Evolutionary conservation across 2,888 invertebrate species (phyloP), one percentile per base, ranked within the genome.

Genomic region (Diarsia rubi): DNA sequence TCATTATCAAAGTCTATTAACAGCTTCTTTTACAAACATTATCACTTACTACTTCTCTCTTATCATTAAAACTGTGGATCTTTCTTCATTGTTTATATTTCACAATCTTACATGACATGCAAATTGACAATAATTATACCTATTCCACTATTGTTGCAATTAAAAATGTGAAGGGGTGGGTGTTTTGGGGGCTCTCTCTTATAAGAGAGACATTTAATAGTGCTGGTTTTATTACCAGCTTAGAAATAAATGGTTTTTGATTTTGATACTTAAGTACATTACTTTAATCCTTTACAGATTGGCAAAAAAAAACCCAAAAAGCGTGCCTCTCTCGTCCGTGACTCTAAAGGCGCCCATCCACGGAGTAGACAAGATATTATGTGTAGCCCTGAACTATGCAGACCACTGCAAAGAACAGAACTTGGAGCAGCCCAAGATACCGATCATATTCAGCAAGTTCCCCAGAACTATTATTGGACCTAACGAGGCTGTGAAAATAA

Each of bases 381-480:
- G 99, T 90, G 97, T 99, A 21, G 98, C 98, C 0, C 96, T 99
- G 77, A 99, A 99, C 93, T 99, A 99, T 93, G 91, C 95, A 71
- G 99, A 98, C 59, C 99, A 99, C 89, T 99, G 99, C 88, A 97
- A 97, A 69, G 99, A 99, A 90, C 98, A 98, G 91, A 98, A 98
- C 31, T 91, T 97, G 24, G 97, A 97, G 0, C 95, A 97, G 3
- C 98, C 98, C 0, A 95, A 97, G 27, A 98, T 98, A 81, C 99
- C 99, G 0, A 98, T 98, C 91, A 97, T 99, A 86, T 99, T 99
- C 94, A 98, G 97, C 93, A 99, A 99, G 95, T 99, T 98, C 90
- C 96, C 98, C 0, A 98, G 98, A 83, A 97, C 97, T 49, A 97
- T 99, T 44, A 97, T 98, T 37, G 98, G 98, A 0, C 98, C 98